Evolutionary conservation across 2,888 invertebrate species (phyloP), one percentile per base, ranked within the genome.

Genomic region (Calephelis perditalis): DNA sequence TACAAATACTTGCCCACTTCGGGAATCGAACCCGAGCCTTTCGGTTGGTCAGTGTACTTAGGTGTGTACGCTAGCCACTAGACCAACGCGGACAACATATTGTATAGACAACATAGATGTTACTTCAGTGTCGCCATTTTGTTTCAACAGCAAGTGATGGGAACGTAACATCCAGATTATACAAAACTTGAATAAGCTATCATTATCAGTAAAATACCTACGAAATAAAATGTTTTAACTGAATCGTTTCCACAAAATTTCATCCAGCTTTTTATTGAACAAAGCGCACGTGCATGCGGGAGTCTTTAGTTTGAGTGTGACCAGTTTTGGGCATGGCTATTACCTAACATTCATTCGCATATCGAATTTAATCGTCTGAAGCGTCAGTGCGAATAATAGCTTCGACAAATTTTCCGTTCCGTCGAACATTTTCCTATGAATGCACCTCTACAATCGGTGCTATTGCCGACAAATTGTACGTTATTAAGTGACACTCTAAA

Each of bases 371-470:
- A 88, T 86, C 85, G 87, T 75, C 77, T 82, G 77, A 78, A 83
- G 79, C 82, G 79, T 76, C 76, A 85, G 81, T 86, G 84, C 80
- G 84, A 84, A 84, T 86, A 88, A 87, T 86, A 77, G 84, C 78
- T 70, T 77, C 79, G 82, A 82, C 87, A 84, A 85, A 90, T 89
- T 90, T 90, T 90, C 87, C 87, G 78, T 84, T 77, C 81, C 81
- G 81, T 74, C 79, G 86, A 84, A 77, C 88, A 88, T 86, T 89
- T 89, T 84, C 85, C 87, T 89, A 76, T 84, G 85, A 86, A 82
- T 86, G 85, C 85, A 82, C 79, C 82, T 74, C 80, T 80, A 87
- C 87, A 88, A 88, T 88, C 81, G 82, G 75, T 78, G 77, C 75
- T 84, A 85, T 85, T 84, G 82, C 82, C 79, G 75, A 81, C 86